Percentiles rank a stretch among this genome's conserved stretches.
Conservation (phyloP, 2,113 vertebrate genomes). For the Bujurquina vittata region DNA sequence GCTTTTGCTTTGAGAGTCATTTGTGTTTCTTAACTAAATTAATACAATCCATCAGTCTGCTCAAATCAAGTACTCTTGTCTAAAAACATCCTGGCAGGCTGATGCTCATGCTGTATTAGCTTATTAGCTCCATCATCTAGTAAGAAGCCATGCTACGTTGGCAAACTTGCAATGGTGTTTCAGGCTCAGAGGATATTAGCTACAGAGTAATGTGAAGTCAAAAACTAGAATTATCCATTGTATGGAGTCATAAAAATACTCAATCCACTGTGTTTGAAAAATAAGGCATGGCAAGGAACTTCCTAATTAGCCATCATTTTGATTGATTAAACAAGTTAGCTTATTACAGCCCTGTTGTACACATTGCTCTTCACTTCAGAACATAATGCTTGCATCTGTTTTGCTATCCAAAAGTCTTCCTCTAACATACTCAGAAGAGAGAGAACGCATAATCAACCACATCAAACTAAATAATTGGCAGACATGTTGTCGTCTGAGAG, state of each 20-base stretch:
- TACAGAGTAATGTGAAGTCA: neutral
- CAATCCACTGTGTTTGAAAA: neutral
- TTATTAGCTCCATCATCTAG: neutral
- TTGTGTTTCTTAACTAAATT: slow-evolving; percentile 25
- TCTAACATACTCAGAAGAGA: slow-evolving; percentile 16
- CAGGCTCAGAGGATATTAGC: slow-evolving; percentile 16
- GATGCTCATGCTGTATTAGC: neutral
- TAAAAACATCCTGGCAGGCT: slow-evolving; percentile 7
- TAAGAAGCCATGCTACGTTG: neutral
- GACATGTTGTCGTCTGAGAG: slow-evolving; percentile 37
- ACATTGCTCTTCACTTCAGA: slow-evolving; percentile 3
- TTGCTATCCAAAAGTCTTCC: slow-evolving; percentile 13
- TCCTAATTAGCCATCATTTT: slow-evolving; percentile 7
- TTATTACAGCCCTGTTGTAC: neutral
- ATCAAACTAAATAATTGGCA: slow-evolving; percentile 65
- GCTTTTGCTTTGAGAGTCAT: slow-evolving; percentile 7
- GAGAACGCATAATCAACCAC: slow-evolving; percentile 44
- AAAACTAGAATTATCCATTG: neutral
- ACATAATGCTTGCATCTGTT: neutral
- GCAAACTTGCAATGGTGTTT: neutral
- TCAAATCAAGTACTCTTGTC: slow-evolving; percentile 11
- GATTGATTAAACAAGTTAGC: slow-evolving; percentile 1
- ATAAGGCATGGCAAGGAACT: neutral
- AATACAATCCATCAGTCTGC: slow-evolving; percentile 9
- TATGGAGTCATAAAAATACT: neutral